These are phyloP conservation scores for Andrena marginata DNA, from an alignment of 2,888 invertebrate genomes.

Conservation along the genomic window DNA sequence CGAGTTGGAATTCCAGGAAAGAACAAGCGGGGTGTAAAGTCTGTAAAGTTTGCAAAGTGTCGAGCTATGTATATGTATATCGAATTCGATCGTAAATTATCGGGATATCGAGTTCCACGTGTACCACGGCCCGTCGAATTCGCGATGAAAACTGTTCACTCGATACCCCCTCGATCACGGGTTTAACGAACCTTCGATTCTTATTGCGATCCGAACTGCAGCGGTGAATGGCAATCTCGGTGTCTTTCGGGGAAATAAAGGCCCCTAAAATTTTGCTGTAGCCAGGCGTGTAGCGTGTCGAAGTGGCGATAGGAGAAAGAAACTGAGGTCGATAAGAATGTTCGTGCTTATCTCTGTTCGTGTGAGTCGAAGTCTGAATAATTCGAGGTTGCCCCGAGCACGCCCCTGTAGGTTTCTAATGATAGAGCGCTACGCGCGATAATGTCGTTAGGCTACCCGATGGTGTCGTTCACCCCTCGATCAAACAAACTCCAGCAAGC, in stretches of 20 bases:
- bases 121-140: too few species aligned
- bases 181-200: too few species aligned
- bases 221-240: too few species aligned
- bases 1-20: background rate
- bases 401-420: background rate
- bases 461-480: conserved; percentile 7
- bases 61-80: background rate
- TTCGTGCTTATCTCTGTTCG: conserved; percentile 7
- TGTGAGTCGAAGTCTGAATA: background rate
- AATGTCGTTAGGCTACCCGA: background rate
- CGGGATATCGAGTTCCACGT: too few species aligned
- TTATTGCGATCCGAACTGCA: too few species aligned
- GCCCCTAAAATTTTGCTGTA: too few species aligned
- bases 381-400: background rate
- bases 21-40: background rate
- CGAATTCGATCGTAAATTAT: too few species aligned
- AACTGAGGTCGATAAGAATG: background rate
- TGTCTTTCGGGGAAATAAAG: too few species aligned
- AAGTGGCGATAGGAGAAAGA: background rate
- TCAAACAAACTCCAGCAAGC: background rate
- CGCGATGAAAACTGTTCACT: too few species aligned
- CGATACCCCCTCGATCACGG: too few species aligned
- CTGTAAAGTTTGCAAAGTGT: background rate
- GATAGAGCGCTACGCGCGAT: background rate
- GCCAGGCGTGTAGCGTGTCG: background rate